Percentiles rank a stretch among this genome's conserved stretches.
Evolutionary conservation across 2,888 invertebrate species (phyloP).

Genomic region (Ferdinandea cuprea): DNA sequence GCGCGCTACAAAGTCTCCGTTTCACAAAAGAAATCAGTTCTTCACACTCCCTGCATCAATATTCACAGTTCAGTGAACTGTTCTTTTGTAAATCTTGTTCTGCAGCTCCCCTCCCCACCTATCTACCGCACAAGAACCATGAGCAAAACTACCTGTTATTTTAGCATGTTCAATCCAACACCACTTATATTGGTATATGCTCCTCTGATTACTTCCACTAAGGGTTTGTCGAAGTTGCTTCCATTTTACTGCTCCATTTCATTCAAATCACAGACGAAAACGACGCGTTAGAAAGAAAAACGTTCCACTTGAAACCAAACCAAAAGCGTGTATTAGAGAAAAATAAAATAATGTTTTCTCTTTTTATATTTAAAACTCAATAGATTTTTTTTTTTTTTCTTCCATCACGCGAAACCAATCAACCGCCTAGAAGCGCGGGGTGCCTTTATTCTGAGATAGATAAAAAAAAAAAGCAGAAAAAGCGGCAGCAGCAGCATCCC

Average conservation of each 20-base stretch:
- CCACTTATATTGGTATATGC: constrained; percentile 7
- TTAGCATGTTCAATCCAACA: background rate
- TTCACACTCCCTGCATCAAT: too few relatives aligned
- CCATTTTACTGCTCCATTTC: constrained; percentile 68
- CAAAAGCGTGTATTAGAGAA: constrained; percentile 10
- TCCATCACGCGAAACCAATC: constrained; percentile 16
- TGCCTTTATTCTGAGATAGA: background rate
- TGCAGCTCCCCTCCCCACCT: too few relatives aligned
- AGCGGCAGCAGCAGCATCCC: background rate
- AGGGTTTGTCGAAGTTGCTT: constrained; percentile 41
- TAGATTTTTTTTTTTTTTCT: constrained; percentile 20
- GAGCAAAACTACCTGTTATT: constrained; percentile 41
- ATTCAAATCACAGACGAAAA: constrained; percentile 59
- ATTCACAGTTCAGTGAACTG: too few relatives aligned
- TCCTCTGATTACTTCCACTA: constrained; percentile 50
- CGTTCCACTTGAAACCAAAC: constrained; percentile 55
- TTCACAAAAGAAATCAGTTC: too few relatives aligned
- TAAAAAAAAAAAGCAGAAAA: constrained; percentile 3
- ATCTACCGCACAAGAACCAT: too few relatives aligned
- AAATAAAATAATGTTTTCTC: background rate
- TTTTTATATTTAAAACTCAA: constrained; percentile 26
- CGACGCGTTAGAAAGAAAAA: constrained; percentile 7
- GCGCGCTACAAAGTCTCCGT: too few relatives aligned
- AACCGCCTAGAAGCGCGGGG: background rate
- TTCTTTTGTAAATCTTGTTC: too few relatives aligned